Percentiles rank a stretch among this genome's conserved stretches.
Evolutionary conservation across 1,140 invertebrate species (phyloP).

Genomic region (Tribolium castaneum): DNA sequence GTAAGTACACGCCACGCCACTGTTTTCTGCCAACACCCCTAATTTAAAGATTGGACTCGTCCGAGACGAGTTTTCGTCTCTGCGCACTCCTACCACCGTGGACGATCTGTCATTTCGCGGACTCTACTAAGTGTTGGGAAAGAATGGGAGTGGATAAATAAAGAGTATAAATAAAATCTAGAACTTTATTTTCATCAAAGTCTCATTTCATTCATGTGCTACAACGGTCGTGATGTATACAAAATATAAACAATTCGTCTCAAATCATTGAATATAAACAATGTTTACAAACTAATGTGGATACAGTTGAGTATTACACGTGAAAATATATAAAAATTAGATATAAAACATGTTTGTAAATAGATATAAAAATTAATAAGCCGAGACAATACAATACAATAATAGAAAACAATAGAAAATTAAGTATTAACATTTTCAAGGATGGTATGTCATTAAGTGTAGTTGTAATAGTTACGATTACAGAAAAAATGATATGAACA

Average conservation of each 20-base stretch:
- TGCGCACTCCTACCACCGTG: too few species aligned
- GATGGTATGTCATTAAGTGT: constrained; percentile 20
- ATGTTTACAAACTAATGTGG: constrained; percentile 39
- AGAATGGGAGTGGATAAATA: too few species aligned
- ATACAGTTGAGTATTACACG: constrained; percentile 14
- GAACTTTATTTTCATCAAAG: constrained; percentile 52
- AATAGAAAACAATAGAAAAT: not conserved
- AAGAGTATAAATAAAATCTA: constrained; percentile 56
- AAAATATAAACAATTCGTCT: constrained; percentile 55
- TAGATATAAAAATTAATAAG: constrained; percentile 22
- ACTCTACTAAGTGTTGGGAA: too few species aligned
- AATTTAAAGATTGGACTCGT: too few species aligned
- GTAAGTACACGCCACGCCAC: too few species aligned
- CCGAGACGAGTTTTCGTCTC: too few species aligned
- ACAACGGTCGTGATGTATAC: constrained; percentile 57
- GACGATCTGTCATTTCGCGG: too few species aligned
- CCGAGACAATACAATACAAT: not conserved
- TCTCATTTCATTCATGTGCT: constrained; percentile 57
- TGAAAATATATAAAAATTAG: constrained; percentile 10
- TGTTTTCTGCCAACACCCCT: too few species aligned
- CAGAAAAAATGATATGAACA: constrained; percentile 25
- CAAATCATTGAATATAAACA: constrained; percentile 45
- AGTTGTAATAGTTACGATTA: constrained; percentile 34
- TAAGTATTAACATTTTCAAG: constrained; percentile 1
- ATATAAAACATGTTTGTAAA: constrained; percentile 26